Percentiles rank a stretch among this genome's conserved stretches.
phyloP scores from a whole-genome alignment of 1,140 invertebrate genomes.

The Plectrocnemia conspersa region DNA sequence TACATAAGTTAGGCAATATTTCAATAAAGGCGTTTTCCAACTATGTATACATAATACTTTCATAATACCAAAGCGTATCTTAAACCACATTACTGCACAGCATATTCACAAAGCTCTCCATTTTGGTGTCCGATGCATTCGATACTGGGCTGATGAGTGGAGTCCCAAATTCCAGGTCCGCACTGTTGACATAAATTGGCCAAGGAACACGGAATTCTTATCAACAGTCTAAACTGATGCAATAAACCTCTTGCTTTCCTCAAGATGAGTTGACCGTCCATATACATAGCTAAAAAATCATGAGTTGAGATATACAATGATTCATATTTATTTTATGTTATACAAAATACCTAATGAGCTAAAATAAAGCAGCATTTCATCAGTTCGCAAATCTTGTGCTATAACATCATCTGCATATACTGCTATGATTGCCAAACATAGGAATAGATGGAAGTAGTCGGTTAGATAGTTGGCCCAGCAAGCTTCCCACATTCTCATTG shows the following conservation, averaged over 20 bases:
- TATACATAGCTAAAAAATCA: constrained; percentile 77
- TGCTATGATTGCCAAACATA: constrained; percentile 84
- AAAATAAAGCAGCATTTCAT: constrained; percentile 92
- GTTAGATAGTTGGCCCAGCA: constrained; percentile 93
- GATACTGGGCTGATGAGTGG: constrained; percentile 72
- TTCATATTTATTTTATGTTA: not conserved
- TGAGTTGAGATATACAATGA: not conserved
- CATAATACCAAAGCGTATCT: no score
- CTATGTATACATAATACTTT: no score
- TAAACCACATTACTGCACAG: constrained; percentile 40
- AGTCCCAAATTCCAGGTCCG: constrained; percentile 91
- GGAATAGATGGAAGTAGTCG: constrained; percentile 88
- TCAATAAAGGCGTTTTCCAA: no score
- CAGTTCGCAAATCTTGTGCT: constrained; percentile 80
- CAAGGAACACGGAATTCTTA: constrained; percentile 82
- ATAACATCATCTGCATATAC: constrained; percentile 91
- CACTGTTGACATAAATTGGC: constrained; percentile 80
- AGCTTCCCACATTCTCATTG: constrained; percentile 87
- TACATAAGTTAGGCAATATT: no score
- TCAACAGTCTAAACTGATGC: constrained; percentile 80
- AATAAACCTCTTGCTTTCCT: constrained; percentile 87
- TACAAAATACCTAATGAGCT: constrained; percentile 67
- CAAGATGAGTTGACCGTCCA: constrained; percentile 87
- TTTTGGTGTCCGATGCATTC: constrained; percentile 59
- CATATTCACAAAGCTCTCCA: constrained; percentile 44